Evolutionary conservation across 1,140 invertebrate species (phyloP), one percentile per base, ranked within the genome.

Genomic region (Drosophila miranda): DNA sequence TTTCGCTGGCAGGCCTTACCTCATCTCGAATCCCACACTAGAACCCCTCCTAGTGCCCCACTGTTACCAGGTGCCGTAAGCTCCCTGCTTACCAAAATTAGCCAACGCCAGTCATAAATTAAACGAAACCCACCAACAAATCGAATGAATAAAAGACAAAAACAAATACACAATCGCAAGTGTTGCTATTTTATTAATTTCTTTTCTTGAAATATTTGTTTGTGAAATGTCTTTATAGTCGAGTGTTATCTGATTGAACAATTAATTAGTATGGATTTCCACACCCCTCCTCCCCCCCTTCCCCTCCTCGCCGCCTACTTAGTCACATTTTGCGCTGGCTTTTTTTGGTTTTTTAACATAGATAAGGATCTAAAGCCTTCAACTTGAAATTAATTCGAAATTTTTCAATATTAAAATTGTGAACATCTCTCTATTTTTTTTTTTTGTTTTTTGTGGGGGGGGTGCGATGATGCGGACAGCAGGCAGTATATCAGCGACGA

Each of bases 191-290:
- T 67, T 54, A 64, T 68, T 79, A 66, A 86, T 86, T 67, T 78
- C 72, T 78, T 81, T 86, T 67, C 51, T 55, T 86, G 67, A 86
- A 69, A 73, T 79, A 81, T 79, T 45, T 73, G 62, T 76, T 73
- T 78, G 71, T 61, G 51, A 82, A 87, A 86, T 87, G 81, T 86
- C 81, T 86, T 84, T 59, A 84, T 82, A 81, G 77, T 74, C 72
- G 61, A 86, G 59, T 66, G 67, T 77, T 86, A 86, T 86, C 81
- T 81, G 81, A 86, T 86, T 77, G 60, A 75, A 75, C 81, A 87
- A 86, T 86, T 86, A 86, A 86, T 86, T 86, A 81, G 74, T 66
- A 63, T 63, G 64, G 75, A 75, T 77, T 74, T 79, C 55, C 62
- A 21, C 23, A 57, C 53, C 68, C 79, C 62, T 63, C 42, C 42